A percentile compares a stretch with the other conserved stretches of the same genome.
Evolutionary conservation across 2,113 vertebrate species (phyloP).

Genomic region (Tenebrosternarchus preto): DNA sequence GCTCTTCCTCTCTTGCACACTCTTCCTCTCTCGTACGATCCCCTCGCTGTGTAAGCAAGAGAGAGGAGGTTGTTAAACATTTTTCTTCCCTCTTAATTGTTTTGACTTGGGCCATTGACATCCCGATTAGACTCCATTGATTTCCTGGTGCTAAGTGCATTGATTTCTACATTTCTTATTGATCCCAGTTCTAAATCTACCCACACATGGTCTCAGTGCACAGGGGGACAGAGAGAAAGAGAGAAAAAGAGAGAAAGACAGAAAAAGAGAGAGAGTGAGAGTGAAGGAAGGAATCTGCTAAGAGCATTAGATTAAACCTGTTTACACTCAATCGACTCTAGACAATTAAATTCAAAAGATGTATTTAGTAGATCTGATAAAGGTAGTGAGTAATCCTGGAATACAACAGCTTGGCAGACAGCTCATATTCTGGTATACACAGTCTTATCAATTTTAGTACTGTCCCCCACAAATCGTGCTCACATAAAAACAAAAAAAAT

Average conservation of each 20-base stretch:
- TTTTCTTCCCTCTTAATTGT: constrained; percentile 96
- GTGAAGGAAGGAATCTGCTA: constrained; percentile 32
- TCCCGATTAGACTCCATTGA: constrained; percentile 96
- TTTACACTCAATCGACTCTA: constrained; percentile 18
- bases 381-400: not conserved
- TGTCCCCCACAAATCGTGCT: not conserved
- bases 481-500: not conserved
- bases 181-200: constrained; percentile 95
- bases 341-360: constrained; percentile 24
- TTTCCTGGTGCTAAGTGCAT: constrained; percentile 94
- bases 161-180: constrained; percentile 99
- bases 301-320: constrained; percentile 41
- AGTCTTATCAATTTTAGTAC: not conserved
- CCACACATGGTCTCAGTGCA: constrained; percentile 69
- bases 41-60: constrained; percentile 63
- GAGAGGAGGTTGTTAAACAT: constrained; percentile 85
- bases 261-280: constrained; percentile 2
- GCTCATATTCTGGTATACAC: not conserved
- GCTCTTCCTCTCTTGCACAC: not conserved
- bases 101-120: constrained; percentile 97
- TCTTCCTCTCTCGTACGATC: constrained; percentile 43
- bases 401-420: not conserved
- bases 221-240: constrained; percentile 41
- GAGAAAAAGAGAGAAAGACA: constrained; percentile 4
- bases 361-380: constrained; percentile 4